These are phyloP conservation scores for Drosophila eugracilis DNA, from an alignment of 1,140 invertebrate species.

Conservation along the genomic window DNA sequence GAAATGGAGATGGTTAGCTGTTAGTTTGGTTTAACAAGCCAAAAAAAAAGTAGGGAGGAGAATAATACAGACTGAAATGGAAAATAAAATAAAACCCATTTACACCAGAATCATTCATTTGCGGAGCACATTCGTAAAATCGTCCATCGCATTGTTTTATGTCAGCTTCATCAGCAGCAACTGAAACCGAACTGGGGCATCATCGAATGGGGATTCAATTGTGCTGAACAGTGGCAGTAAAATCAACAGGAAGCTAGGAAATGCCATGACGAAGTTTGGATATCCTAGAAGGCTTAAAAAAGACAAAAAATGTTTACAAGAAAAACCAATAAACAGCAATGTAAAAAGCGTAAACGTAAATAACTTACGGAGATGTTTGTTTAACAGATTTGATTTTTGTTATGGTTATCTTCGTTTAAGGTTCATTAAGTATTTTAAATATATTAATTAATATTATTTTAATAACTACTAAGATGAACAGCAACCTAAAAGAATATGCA, in stretches of 20 bases:
- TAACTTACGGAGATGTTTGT: no score
- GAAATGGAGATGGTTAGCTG: slow-evolving; percentile 40
- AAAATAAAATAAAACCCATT: slow-evolving; percentile 41
- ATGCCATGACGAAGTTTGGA: neutral
- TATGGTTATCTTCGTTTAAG: no score
- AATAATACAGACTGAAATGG: neutral
- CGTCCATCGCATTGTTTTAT: slow-evolving; percentile 74
- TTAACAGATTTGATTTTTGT: no score
- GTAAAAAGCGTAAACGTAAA: no score
- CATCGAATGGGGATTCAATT: slow-evolving; percentile 56
- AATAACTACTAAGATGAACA: no score
- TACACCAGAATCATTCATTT: slow-evolving; percentile 52
- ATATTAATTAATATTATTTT: no score
- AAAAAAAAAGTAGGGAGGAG: slow-evolving; percentile 1
- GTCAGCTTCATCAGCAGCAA: slow-evolving; percentile 70
- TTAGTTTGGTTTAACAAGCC: slow-evolving; percentile 57
- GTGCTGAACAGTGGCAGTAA: slow-evolving; percentile 48
- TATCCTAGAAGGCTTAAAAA: neutral
- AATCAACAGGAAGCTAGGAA: slow-evolving; percentile 11
- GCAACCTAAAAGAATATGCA: no score
- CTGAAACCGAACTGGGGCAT: slow-evolving; percentile 44
- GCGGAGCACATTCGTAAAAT: slow-evolving; percentile 55
- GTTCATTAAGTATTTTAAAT: neutral
- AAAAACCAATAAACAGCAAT: neutral
- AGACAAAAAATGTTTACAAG: neutral